phyloP scores from a whole-genome alignment of 2,797 vertebrate species.

The Liasis olivaceus region DNA sequence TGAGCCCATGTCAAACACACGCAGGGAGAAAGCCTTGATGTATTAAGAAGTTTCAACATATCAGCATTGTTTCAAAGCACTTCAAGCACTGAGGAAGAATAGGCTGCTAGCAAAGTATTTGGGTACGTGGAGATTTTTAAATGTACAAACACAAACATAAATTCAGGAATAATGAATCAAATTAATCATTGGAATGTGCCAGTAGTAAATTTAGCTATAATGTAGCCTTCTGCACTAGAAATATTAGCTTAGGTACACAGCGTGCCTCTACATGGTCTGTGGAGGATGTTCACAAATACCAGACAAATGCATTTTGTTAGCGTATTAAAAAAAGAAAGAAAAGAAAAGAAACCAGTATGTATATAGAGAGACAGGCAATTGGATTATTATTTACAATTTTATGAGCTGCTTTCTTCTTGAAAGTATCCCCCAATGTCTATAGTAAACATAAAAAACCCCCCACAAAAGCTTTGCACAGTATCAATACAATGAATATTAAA shows the following conservation, averaged over 20 bases:
- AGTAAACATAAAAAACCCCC: not conserved
- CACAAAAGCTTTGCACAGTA: not conserved
- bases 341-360: not conserved
- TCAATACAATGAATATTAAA: not conserved
- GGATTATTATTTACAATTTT: not conserved
- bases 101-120: not conserved
- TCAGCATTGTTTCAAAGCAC: constrained; percentile 43
- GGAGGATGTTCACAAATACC: not conserved
- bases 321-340: not conserved
- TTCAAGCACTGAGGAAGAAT: not conserved
- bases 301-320: not conserved
- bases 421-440: not conserved
- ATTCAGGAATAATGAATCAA: constrained; percentile 24
- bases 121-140: not conserved
- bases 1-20: constrained; percentile 24
- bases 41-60: constrained; percentile 27
- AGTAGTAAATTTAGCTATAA: constrained; percentile 14
- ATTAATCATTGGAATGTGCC: constrained; percentile 16
- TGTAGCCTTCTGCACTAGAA: not conserved
- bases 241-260: not conserved
- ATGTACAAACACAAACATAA: not conserved
- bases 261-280: not conserved
- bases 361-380: not conserved
- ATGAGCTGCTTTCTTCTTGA: not conserved
- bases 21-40: constrained; percentile 23